phyloP scores from a whole-genome alignment of 2,113 vertebrate species.

The Ia io region DNA sequence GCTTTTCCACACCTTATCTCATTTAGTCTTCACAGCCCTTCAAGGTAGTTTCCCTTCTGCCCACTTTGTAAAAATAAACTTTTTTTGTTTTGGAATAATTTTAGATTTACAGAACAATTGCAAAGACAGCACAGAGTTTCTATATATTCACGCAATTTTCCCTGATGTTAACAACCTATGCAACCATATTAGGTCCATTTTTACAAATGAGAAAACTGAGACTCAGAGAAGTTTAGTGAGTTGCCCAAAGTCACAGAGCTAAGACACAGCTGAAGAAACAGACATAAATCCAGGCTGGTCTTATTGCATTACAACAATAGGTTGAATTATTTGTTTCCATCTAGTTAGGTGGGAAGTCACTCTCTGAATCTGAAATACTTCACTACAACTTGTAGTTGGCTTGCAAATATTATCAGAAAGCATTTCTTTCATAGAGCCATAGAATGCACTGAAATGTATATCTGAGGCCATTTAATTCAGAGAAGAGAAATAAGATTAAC shows the following conservation, averaged over 20 bases:
- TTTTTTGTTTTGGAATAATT: neutral
- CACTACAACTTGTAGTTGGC: neutral
- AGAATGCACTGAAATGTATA: neutral
- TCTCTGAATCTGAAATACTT: constrained; percentile 8
- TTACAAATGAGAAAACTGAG: constrained; percentile 14
- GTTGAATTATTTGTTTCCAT: constrained; percentile 9
- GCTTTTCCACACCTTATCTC: neutral
- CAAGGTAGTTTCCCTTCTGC: neutral
- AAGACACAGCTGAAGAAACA: neutral
- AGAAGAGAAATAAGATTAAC: constrained; percentile 24
- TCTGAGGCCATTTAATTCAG: neutral
- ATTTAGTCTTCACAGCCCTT: neutral
- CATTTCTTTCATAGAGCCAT: neutral
- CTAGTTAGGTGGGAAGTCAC: neutral
- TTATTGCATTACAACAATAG: neutral
- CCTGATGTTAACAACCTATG: neutral
- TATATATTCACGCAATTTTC: neutral
- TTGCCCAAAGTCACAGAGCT: constrained; percentile 29
- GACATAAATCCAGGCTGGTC: neutral
- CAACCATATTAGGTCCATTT: neutral
- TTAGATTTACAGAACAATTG: neutral
- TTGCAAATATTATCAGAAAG: neutral
- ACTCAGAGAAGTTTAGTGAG: neutral
- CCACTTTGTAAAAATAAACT: neutral
- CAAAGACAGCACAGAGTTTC: neutral